phyloP scores from a whole-genome alignment of 2,113 vertebrate genomes.

The Verasper variegatus region DNA sequence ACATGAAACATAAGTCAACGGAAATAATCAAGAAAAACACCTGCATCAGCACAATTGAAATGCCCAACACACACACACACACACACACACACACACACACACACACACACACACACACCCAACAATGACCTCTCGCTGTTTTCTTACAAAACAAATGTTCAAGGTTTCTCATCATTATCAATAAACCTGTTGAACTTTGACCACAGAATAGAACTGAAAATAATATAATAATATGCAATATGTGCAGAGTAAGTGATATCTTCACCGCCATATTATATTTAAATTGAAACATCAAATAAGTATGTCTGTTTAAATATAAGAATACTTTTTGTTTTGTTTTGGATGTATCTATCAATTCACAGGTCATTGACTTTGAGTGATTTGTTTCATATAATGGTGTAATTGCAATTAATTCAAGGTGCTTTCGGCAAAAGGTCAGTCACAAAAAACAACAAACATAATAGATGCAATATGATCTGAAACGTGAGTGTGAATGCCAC shows the following conservation, averaged over 20 bases:
- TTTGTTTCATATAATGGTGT: background rate
- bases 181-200: background rate
- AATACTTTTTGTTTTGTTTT: too few species aligned
- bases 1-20: constrained; percentile 31
- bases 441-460: too few species aligned
- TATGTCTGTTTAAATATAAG: too few species aligned
- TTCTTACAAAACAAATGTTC: too few species aligned
- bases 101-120: too few species aligned
- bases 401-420: background rate
- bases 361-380: background rate
- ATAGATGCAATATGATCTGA: too few species aligned
- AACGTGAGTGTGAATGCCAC: too few species aligned
- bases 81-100: too few species aligned
- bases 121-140: background rate
- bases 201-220: background rate
- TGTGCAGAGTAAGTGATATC: too few species aligned
- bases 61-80: background rate
- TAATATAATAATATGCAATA: too few species aligned
- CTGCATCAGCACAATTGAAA: constrained; percentile 28
- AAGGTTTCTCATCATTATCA: background rate
- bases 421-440: background rate
- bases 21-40: constrained; percentile 21
- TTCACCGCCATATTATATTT: background rate
- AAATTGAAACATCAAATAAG: background rate
- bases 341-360: background rate